Evolutionary conservation across 2,888 invertebrate genomes (phyloP), one percentile per base, ranked within the genome.

Genomic region (Icerya purchasi): DNA sequence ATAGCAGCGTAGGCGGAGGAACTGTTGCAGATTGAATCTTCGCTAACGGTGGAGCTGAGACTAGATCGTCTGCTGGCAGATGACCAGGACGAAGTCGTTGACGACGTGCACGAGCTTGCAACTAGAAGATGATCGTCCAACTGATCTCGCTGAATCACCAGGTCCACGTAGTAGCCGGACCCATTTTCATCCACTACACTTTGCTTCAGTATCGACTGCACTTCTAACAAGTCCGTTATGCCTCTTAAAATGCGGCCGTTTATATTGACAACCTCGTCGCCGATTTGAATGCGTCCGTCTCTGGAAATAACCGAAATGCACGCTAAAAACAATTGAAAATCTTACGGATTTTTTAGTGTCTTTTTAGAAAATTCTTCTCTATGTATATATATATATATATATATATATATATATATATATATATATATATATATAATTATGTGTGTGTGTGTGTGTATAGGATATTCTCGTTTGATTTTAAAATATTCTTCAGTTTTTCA

Each of bases 241-340:
- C 72, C 72, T 2, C 71, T 69, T 49, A 76, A 67, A 18, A 72
- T 67, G 49, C 68, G 68, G 2, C 74, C 74, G 64, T 75, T 75
- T 58, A 74, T 73, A 59, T 72, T 72, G 22, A 75, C 69, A 5
- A 76, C 69, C 61, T 74, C 71, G 65, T 76, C 75, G 8, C 73
- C 74, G 20, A 72, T 68, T 56, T 68, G 66, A 24, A 76, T 68
- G 14, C 72, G 66, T 2, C 72, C 71, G 61, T 73, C 71, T 63
- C 72, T 67, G 61, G 10, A 63, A 64, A 61, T 21, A 53, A 21
- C 61, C 50, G 59, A 54, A 18, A 50, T 50, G 3, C 51, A 50
- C 22, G 8, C 54, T 24, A 56, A 23, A n/a, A 51, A 50, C n/a
- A 52, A 50, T 50, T 23, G 21, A 54, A 55, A 50, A 54, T 22